Base-by-base conservation (phyloP, 37 sponge, comb jelly and placozoan genomes). In the Sycon ciliatum region DNA sequence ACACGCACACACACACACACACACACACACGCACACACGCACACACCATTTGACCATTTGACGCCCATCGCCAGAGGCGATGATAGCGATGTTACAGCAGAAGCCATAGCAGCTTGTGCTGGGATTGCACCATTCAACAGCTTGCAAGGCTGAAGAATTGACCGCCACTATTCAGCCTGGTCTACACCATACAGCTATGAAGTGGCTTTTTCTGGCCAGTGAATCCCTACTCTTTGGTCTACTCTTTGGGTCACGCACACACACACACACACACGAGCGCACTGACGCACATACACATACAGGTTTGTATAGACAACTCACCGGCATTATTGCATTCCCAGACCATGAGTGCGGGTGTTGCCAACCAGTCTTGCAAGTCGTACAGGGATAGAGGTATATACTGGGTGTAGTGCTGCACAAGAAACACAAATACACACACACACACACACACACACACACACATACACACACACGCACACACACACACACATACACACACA, bases 261-360 rank as follows among this genome's bases (percentile, higher is more conserved):
- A 42, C 49, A 42, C 49, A 42, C 49, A 42, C 49, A 42, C 49
- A 42, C 49, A 42, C 49, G 13, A 9, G 13, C 49, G 13, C 49
- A 42, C 49, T 18, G 13, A 42, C 49, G 9, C 13, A 42, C 49
- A 42, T 72, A 65, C n/a, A 72, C 34, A 65, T 24, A 28, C 7
- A 65, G 13, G 13, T 20, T 46, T 46, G 35, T 65, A 20, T 26
- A n/a, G 3, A 1, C 36, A 11, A 1, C 58, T 29, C 46, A 93
- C 94, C 94, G 29, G 99, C 99, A 53, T 86, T 69, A 7, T 87
- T 85, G 76, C 99, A 98, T 65, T 98, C 99, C 65, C 82, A 89
- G 22, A 92, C 82, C 68, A 85, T 92, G 27, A 98, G 79, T 16
- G 99, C 82, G 20, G 99, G 99, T 29, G 79, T 78, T 6, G 79